Evolutionary conservation across 2,113 vertebrate species (phyloP).

Genomic region (Gymnobelideus leadbeateri): DNA sequence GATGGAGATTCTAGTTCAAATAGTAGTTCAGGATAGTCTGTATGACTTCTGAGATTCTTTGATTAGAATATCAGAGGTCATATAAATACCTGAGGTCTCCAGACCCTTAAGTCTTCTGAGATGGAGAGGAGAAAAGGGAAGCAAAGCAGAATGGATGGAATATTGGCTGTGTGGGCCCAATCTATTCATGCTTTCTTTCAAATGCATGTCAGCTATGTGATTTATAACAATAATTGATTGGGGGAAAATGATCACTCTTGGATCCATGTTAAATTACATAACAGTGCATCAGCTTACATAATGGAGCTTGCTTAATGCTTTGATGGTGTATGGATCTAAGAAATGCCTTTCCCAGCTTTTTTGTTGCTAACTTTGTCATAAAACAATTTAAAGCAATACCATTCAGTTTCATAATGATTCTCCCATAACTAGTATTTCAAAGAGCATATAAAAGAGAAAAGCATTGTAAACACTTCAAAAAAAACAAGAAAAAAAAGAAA

Average conservation of each 20-base stretch:
- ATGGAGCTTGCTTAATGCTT: slow-evolving; percentile 56
- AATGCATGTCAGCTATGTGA: neutral
- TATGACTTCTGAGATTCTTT: neutral
- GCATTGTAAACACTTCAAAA: slow-evolving; percentile 60
- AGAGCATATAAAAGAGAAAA: slow-evolving; percentile 64
- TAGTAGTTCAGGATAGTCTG: too few relatives aligned
- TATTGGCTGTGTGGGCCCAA: neutral
- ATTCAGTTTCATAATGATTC: slow-evolving; percentile 69
- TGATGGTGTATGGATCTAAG: slow-evolving; percentile 61
- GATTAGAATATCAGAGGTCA: neutral
- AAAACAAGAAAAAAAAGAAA: slow-evolving; percentile 43
- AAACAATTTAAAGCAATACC: slow-evolving; percentile 70
- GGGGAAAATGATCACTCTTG: neutral
- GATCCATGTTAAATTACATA: neutral
- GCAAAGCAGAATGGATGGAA: neutral
- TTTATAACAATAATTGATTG: neutral
- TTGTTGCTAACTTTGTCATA: slow-evolving; percentile 54
- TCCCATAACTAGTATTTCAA: slow-evolving; percentile 57
- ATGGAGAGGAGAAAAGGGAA: neutral
- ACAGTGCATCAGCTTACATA: slow-evolving; percentile 51
- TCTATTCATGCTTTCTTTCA: neutral
- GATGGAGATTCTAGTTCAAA: neutral
- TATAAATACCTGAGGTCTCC: neutral
- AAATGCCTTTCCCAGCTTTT: slow-evolving; percentile 54
- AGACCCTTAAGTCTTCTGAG: neutral